Evolutionary conservation across 2,888 invertebrate species (phyloP).

Genomic region (Gryllus longicercus): DNA sequence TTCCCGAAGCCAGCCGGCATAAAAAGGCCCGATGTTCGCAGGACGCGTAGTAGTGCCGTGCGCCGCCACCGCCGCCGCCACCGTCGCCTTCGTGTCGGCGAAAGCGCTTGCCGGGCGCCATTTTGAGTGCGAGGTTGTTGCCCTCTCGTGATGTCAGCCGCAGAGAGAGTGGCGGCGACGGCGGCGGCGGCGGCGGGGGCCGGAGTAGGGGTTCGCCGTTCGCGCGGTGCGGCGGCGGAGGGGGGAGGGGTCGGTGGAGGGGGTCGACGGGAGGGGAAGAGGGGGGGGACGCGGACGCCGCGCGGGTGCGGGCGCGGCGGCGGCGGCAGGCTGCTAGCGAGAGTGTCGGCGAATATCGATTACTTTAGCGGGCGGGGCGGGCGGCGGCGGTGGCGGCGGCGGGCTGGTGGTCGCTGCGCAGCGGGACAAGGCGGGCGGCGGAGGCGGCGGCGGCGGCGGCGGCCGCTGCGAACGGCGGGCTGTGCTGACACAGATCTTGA

Average conservation of each 20-base stretch:
- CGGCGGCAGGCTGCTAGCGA: background rate
- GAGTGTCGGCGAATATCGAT: slow-evolving; percentile 17
- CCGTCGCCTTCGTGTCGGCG: background rate
- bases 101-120: background rate
- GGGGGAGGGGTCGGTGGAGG: background rate
- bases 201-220: background rate
- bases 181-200: background rate
- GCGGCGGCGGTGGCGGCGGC: background rate
- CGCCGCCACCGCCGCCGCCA: slow-evolving; percentile 1
- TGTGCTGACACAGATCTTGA: slow-evolving; percentile 1
- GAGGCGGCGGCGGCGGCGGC: background rate
- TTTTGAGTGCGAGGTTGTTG: background rate
- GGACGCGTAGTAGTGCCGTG: background rate
- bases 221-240: background rate
- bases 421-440: too few relatives aligned
- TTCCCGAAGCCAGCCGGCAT: too few relatives aligned
- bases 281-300: too few relatives aligned
- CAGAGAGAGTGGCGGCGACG: background rate
- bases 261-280: background rate
- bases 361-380: background rate
- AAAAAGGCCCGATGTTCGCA: background rate
- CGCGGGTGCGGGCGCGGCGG: background rate
- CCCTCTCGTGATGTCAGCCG: background rate
- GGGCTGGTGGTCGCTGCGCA: background rate
- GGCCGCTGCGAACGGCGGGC: background rate